These are phyloP conservation scores for Ganaspis brasiliensis DNA, from an alignment of 2,888 invertebrate genomes.

Conservation along the genomic window DNA sequence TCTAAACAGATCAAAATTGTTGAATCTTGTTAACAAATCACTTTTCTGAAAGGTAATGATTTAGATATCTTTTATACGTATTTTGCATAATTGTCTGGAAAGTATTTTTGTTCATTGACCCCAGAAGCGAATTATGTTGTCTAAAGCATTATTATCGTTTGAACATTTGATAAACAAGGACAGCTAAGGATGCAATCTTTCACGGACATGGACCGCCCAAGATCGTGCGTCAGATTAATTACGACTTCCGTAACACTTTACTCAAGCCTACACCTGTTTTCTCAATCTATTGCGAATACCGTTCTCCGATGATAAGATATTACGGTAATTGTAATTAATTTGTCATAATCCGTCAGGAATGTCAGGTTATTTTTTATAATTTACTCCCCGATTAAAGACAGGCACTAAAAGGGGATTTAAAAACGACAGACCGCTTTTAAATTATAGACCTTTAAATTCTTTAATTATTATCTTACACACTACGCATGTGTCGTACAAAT, in stretches of 20 bases:
- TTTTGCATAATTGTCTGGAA: neutral
- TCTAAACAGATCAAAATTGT: no score
- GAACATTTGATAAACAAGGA: slow-evolving; percentile 6
- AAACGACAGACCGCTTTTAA: no score
- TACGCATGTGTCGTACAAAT: no score
- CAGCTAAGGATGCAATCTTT: slow-evolving; percentile 21
- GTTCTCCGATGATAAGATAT: slow-evolving; percentile 25
- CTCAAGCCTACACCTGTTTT: slow-evolving; percentile 30
- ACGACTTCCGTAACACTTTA: slow-evolving; percentile 56
- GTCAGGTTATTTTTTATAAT: neutral
- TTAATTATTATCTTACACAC: no score
- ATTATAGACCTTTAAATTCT: no score
- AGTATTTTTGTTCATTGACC: neutral
- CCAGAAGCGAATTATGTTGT: neutral
- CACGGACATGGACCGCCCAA: slow-evolving; percentile 8
- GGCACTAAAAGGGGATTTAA: neutral
- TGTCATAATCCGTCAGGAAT: neutral
- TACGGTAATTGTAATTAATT: slow-evolving; percentile 29
- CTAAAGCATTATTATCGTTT: neutral
- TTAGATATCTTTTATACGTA: no score
- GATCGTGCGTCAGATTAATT: slow-evolving; percentile 50
- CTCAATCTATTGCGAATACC: slow-evolving; percentile 24
- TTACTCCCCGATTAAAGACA: neutral
- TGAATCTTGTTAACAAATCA: no score
- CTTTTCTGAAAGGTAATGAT: no score